Evolutionary conservation across 2,113 vertebrate genomes (phyloP).

Genomic region (Orthonyx spaldingii): DNA sequence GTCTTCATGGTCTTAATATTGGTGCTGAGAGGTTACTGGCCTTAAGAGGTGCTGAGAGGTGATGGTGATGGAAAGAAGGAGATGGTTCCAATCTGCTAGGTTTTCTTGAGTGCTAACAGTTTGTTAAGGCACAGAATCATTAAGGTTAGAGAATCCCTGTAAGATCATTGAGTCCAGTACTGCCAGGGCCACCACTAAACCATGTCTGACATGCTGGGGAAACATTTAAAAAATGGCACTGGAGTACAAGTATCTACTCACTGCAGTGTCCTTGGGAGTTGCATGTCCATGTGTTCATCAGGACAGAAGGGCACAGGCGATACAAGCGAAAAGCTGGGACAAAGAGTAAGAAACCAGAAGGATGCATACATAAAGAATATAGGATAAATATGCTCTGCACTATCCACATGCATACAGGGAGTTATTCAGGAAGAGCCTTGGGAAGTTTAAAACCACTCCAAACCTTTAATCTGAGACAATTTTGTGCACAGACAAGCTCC

Average conservation of each 20-base stretch:
- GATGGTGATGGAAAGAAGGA: neutral
- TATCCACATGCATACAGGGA: neutral
- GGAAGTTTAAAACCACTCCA: neutral
- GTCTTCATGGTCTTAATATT: neutral
- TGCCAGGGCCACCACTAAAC: neutral
- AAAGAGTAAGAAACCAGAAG: neutral
- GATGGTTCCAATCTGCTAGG: accelerated
- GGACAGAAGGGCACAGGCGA: neutral
- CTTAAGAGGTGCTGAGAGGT: neutral
- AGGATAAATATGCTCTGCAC: neutral
- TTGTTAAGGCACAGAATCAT: neutral
- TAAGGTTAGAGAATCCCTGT: neutral
- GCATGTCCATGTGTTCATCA: neutral
- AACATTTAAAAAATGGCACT: neutral
- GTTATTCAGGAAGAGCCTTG: neutral
- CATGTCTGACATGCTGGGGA: neutral
- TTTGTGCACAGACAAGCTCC: neutral
- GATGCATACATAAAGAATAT: neutral
- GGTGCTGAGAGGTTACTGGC: neutral
- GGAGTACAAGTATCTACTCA: neutral
- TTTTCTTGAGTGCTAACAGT: neutral
- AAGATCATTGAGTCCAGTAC: neutral
- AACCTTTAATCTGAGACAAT: neutral
- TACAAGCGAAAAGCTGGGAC: neutral
- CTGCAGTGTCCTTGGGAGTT: neutral